Percentiles rank a stretch among this genome's conserved stretches.
phyloP scores from a whole-genome alignment of 2,113 vertebrate genomes.

The Zosterops hypoxanthus region DNA sequence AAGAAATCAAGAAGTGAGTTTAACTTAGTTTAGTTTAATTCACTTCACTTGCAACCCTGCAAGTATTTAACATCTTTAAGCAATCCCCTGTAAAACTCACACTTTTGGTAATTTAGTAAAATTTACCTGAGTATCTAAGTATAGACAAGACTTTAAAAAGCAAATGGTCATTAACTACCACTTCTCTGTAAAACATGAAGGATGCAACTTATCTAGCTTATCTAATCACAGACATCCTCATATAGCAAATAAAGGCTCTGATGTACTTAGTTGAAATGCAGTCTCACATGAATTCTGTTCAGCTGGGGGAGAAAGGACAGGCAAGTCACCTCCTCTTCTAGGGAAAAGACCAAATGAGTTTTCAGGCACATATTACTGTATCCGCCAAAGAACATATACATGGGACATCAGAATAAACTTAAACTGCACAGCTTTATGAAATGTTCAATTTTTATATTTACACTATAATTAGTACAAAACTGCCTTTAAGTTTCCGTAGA shows the following conservation, averaged over 20 bases:
- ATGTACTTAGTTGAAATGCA: neutral
- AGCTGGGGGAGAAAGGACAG: neutral
- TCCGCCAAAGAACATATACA: conserved; percentile 6
- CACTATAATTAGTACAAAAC: conserved; percentile 64
- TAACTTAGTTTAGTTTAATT: conserved; percentile 35
- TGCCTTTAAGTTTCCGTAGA: conserved; percentile 46
- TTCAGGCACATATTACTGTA: conserved; percentile 19
- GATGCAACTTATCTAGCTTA: neutral
- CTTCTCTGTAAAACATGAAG: neutral
- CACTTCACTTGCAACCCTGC: neutral
- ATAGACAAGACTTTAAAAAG: conserved; percentile 19
- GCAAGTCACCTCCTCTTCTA: neutral
- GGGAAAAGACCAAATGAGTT: neutral
- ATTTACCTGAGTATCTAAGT: conserved; percentile 58
- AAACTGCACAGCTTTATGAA: conserved; percentile 51
- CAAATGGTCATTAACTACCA: neutral
- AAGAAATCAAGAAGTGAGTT: neutral
- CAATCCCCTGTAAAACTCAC: conserved; percentile 24
- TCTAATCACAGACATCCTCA: neutral
- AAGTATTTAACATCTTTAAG: neutral
- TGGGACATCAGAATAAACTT: conserved; percentile 29
- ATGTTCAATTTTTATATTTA: conserved; percentile 59
- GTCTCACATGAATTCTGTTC: neutral
- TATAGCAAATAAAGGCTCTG: neutral
- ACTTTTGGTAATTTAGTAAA: conserved; percentile 44